Conservation (phyloP, 2,888 invertebrate species). For the Molanna angustata region DNA sequence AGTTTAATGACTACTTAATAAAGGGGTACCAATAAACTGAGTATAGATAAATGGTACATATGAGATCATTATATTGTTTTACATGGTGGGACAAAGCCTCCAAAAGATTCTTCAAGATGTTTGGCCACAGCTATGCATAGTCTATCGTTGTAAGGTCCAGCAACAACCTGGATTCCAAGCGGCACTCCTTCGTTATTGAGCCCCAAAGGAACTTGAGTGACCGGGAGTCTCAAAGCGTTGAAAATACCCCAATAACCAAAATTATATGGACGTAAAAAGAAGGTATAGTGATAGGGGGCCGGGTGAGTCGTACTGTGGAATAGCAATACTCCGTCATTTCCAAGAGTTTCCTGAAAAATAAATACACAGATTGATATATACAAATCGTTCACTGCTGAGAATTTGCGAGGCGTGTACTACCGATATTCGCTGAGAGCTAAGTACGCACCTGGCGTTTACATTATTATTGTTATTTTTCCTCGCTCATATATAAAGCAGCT, state of each 20-base stretch:
- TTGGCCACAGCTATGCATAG: conserved; percentile 71
- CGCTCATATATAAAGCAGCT: too few relatives aligned
- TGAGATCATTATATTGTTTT: conserved; percentile 13
- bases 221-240: conserved; percentile 80
- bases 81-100: conserved; percentile 67
- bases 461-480: too few relatives aligned
- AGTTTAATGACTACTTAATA: too few relatives aligned
- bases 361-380: background rate
- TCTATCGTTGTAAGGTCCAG: conserved; percentile 67
- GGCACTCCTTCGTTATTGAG: conserved; percentile 68
- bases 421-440: too few relatives aligned
- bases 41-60: background rate
- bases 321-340: conserved; percentile 75
- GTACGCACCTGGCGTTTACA: too few relatives aligned
- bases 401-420: too few relatives aligned
- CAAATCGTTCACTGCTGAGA: too few relatives aligned
- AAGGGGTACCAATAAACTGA: background rate
- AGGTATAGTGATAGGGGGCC: conserved; percentile 80
- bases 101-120: conserved; percentile 65
- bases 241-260: conserved; percentile 83
- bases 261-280: conserved; percentile 75
- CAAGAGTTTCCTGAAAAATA: conserved; percentile 64
- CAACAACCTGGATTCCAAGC: conserved; percentile 77
- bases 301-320: conserved; percentile 78
- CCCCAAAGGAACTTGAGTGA: conserved; percentile 82